phyloP scores from a whole-genome alignment of 2,888 invertebrate species.

The Pseudococcus jackbeardsleyi region DNA sequence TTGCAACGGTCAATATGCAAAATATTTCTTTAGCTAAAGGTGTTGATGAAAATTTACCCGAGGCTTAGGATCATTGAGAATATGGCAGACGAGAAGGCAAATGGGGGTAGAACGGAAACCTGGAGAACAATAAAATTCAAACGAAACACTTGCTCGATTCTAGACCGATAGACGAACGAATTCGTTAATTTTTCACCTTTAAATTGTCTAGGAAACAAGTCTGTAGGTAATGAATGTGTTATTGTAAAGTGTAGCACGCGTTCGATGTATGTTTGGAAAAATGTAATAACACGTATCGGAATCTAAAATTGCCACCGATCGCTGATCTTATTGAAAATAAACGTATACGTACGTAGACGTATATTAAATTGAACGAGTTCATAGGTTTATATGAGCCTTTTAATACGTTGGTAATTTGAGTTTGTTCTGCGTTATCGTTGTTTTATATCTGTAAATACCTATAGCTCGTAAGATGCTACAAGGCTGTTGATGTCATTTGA shows the following conservation, averaged over 20 bases:
- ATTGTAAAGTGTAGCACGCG: conserved; percentile 40
- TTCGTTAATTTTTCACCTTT: conserved; percentile 47
- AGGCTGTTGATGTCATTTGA: conserved; percentile 45
- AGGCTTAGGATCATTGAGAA: too few species aligned
- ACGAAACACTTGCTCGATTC: neutral
- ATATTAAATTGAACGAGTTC: neutral
- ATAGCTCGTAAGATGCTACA: neutral
- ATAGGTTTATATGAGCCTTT: conserved; percentile 27
- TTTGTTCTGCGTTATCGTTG: conserved; percentile 12
- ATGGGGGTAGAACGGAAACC: neutral
- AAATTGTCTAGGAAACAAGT: conserved; percentile 20
- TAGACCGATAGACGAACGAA: neutral
- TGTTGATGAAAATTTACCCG: neutral
- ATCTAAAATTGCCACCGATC: conserved; percentile 4
- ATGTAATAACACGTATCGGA: conserved; percentile 32
- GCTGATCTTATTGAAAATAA: neutral
- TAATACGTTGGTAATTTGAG: conserved; percentile 46
- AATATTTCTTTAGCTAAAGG: neutral
- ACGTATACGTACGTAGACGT: neutral
- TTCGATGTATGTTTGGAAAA: conserved; percentile 24
- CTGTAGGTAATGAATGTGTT: conserved; percentile 24
- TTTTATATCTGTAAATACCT: conserved; percentile 26
- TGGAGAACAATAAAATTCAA: conserved; percentile 15
- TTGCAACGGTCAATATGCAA: conserved; percentile 28
- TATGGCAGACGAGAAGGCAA: neutral